Evolutionary conservation across 1,140 invertebrate genomes (phyloP).

Genomic region (Pseudomyrmex pallidus): DNA sequence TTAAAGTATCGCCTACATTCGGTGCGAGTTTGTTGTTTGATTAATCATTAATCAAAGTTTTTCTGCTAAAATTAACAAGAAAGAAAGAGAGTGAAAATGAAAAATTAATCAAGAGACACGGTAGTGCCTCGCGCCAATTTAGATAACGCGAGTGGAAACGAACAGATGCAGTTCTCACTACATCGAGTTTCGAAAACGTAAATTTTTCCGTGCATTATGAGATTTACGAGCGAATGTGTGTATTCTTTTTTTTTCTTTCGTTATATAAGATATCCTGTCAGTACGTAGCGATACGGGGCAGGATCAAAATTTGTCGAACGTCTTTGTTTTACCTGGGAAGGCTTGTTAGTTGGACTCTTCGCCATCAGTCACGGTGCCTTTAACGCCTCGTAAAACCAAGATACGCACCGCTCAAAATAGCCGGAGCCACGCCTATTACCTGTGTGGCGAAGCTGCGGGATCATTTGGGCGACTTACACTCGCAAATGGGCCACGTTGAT

Average conservation of each 20-base stretch:
- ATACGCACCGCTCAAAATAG: conserved; percentile 53
- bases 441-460: conserved; percentile 19
- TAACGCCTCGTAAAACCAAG: conserved; percentile 67
- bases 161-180: too few relatives aligned
- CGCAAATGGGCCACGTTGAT: conserved; percentile 54
- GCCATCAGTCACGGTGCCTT: conserved; percentile 57
- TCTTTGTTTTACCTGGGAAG: conserved; percentile 49
- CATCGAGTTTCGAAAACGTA: neutral
- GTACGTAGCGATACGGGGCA: neutral
- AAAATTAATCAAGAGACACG: too few relatives aligned
- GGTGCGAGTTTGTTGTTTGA: conserved; percentile 24
- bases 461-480: conserved; percentile 51
- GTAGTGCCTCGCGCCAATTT: too few relatives aligned
- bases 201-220: neutral
- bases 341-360: conserved; percentile 47
- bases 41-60: neutral
- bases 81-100: neutral
- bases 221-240: too few relatives aligned
- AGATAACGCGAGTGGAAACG: too few relatives aligned
- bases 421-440: conserved; percentile 59
- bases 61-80: neutral
- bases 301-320: conserved; percentile 20
- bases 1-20: conserved; percentile 64
- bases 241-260: too few relatives aligned
- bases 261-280: too few relatives aligned